Base-by-base conservation (phyloP, 2,113 vertebrate species). In the Petromus typicus region DNA sequence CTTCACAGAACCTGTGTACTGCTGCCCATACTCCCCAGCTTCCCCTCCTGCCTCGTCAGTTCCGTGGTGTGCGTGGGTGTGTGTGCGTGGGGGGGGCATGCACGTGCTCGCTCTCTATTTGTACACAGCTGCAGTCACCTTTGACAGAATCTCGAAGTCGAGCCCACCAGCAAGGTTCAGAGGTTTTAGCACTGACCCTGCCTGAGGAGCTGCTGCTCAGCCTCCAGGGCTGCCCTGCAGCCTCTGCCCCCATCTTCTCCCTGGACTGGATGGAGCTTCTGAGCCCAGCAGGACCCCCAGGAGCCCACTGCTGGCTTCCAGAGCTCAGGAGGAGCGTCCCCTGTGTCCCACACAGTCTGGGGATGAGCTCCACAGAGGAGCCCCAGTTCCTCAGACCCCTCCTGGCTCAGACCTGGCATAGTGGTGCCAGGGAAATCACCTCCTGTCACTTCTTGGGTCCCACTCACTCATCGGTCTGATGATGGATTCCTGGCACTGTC, bases 141-240 rank as follows among this genome's bases (percentile, higher is more conserved):
- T 71, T 32, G 27, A 51, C 3, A 3, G 71, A 75, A 45, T 43
- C 40, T 20, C 2, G 4, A 7, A 43, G 34, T 16, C 11, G 1
- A 12, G 22, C 32, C 3, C 67, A 2, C 40, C 25, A 57, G 9
- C 0, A 1, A 22, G 3, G 32, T 23, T 43, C 18, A 63, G 4
- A 13, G 5, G n/a, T n/a, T n/a, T n/a, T n/a, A n/a, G 0, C 0
- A 4, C 4, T 0, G 11, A 0, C 34, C 2, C 7, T 3, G 0
- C 37, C 66, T 6, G 0, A 0, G 3, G 25, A 5, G 5, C 34
- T 5, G 8, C 8, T 57, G 43, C 17, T 45, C 71, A 16, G 17
- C 25, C n/a, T 18, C 7, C 34, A 16, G 43, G 17, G 0, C n/a
- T 20, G 8, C 37, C 25, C 20, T 4, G 8, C 43, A 40, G 30